Evolutionary conservation across 2,888 invertebrate species (phyloP).

Genomic region (Nymphalis urticae): DNA sequence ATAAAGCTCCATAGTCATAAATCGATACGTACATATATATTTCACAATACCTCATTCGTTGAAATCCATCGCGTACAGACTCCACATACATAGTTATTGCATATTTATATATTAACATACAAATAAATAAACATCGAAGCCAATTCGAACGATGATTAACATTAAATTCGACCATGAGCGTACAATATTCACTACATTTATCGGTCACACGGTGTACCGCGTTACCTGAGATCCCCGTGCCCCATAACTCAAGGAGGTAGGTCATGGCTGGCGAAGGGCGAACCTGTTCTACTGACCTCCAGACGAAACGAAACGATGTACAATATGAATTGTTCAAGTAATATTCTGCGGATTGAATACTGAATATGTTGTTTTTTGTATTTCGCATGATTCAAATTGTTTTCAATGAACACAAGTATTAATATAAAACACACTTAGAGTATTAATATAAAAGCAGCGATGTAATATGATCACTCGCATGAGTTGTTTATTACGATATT

Average conservation of each 20-base stretch:
- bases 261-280: constrained; percentile 34
- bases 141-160: neutral
- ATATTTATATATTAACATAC: too few relatives aligned
- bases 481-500: too few relatives aligned
- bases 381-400: neutral
- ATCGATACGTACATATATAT: too few relatives aligned
- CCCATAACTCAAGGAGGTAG: constrained; percentile 33
- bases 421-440: too few relatives aligned
- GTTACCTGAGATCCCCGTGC: constrained; percentile 14
- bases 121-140: neutral
- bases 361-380: neutral
- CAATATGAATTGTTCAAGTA: constrained; percentile 16
- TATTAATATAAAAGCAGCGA: too few relatives aligned
- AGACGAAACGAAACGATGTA: constrained; percentile 29
- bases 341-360: constrained; percentile 6
- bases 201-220: constrained; percentile 1
- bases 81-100: too few relatives aligned
- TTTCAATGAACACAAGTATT: too few relatives aligned
- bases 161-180: constrained; percentile 3
- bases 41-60: too few relatives aligned
- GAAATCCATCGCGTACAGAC: too few relatives aligned
- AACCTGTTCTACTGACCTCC: constrained; percentile 47
- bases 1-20: too few relatives aligned
- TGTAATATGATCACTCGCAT: too few relatives aligned
- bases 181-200: constrained; percentile 1